These are phyloP conservation scores for Nebria ingens DNA, from an alignment of 1,140 invertebrate genomes.

Conservation along the genomic window DNA sequence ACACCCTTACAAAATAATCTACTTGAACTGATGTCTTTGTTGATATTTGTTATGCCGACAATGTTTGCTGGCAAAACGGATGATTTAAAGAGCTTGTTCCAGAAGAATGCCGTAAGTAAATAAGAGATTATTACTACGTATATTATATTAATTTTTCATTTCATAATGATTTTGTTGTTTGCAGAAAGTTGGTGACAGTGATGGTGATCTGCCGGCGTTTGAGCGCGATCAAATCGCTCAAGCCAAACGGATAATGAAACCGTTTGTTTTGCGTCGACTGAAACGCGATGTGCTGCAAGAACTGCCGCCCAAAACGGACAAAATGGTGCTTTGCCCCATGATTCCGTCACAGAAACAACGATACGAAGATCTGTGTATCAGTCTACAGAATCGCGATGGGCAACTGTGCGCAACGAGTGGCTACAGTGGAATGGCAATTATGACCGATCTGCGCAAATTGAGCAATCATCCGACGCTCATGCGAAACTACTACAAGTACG, in stretches of 20 bases:
- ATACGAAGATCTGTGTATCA: slow-evolving; percentile 64
- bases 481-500: slow-evolving; percentile 67
- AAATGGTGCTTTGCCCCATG: slow-evolving; percentile 54
- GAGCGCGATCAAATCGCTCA: slow-evolving; percentile 82
- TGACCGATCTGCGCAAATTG: slow-evolving; percentile 81
- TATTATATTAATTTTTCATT: slow-evolving; percentile 24
- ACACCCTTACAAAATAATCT: slow-evolving; percentile 95
- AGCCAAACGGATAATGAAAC: slow-evolving; percentile 92
- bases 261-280: slow-evolving; percentile 84
- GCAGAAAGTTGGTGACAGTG: slow-evolving; percentile 36
- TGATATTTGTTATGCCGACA: slow-evolving; percentile 93
- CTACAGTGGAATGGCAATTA: slow-evolving; percentile 59
- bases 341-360: slow-evolving; percentile 55
- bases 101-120: slow-evolving; percentile 50
- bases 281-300: slow-evolving; percentile 78
- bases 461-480: slow-evolving; percentile 83
- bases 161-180: no score
- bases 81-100: slow-evolving; percentile 79
- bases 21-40: slow-evolving; percentile 86
- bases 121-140: no score
- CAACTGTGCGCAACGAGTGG: slow-evolving; percentile 35
- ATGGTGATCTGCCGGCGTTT: slow-evolving; percentile 60
- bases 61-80: slow-evolving; percentile 84
- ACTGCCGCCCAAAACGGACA: slow-evolving; percentile 68
- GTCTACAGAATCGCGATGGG: slow-evolving; percentile 55